Evolutionary conservation across 1,140 invertebrate species (phyloP), one percentile per base, ranked within the genome.

Genomic region (Atopsyche davidsoni): DNA sequence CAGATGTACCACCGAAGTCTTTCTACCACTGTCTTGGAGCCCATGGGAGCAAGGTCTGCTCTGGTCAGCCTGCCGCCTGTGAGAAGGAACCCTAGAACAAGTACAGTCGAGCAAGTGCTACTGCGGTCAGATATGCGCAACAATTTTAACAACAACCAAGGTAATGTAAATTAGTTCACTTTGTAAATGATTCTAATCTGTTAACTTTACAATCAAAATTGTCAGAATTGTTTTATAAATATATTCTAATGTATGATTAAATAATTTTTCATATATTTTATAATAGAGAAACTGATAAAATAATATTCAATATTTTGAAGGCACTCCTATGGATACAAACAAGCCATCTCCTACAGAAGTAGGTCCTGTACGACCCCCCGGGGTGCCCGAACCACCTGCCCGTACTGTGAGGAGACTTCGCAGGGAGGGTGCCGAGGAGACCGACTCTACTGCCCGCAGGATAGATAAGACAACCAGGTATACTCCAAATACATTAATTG

Each of bases 61-160:
- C 44, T 54, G 31, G 62, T 75, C 51, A 69, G 68, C 45, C 59
- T 75, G 52, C 73, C 73, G 36, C 73, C 74, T 1, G 71, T 76
- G 21, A 62, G 75, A 10, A 61, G 69, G 19, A 59, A 63, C 34
- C 67, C 69, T 9, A 64, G 71, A 45, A 62, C 63, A n/a, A n/a
- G n/a, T n/a, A 6, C 63, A 64, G 41, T n/a, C n/a, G 65, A 68
- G 14, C 66, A 64, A 18, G 31, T 13, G 1, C 40, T 45, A 10
- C 17, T 46, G 3, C 38, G 48, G 18, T 43, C 35, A 23, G 54
- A 57, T 24, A 13, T 21, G 2, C 36, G n/a, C n/a, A n/a, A n/a
- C n/a, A n/a, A 39, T 49, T 39, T 47, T 43, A 22, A 36, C 18
- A 54, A 38, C 35, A 47, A 28, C 13, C 47, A 39, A 54, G 48